Evolutionary conservation across 2,888 invertebrate species (phyloP).

Genomic region (Iselma pallidipennis): DNA sequence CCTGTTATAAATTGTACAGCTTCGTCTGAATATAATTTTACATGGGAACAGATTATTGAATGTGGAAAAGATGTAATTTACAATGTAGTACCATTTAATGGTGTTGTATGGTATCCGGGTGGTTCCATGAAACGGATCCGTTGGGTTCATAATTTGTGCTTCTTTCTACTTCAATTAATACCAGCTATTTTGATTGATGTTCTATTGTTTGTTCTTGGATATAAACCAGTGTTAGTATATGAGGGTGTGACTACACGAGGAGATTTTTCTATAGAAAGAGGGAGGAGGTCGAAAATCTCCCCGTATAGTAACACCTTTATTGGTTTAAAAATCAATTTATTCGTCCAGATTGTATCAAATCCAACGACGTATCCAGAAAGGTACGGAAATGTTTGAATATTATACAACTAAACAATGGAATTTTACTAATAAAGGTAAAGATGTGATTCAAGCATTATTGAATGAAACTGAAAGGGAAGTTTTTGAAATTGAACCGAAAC

Average conservation of each 20-base stretch:
- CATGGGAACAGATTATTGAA: slow-evolving; percentile 86
- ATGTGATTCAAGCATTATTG: slow-evolving; percentile 61
- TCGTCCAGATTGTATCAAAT: slow-evolving; percentile 72
- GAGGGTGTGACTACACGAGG: no score
- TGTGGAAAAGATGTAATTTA: slow-evolving; percentile 74
- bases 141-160: slow-evolving; percentile 76
- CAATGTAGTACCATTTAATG: slow-evolving; percentile 76
- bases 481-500: slow-evolving; percentile 70
- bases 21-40: slow-evolving; percentile 75
- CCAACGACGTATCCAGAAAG: slow-evolving; percentile 79
- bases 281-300: slow-evolving; percentile 2
- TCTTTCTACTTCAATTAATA: slow-evolving; percentile 84
- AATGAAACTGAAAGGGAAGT: slow-evolving; percentile 66
- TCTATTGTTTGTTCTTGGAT: slow-evolving; percentile 75
- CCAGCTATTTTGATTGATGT: slow-evolving; percentile 85
- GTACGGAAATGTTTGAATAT: slow-evolving; percentile 85
- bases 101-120: slow-evolving; percentile 77
- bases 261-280: slow-evolving; percentile 10
- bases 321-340: neutral
- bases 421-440: slow-evolving; percentile 71
- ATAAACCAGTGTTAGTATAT: slow-evolving; percentile 86
- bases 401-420: slow-evolving; percentile 91
- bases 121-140: slow-evolving; percentile 81
- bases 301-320: neutral
- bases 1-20: slow-evolving; percentile 55